Percentiles rank a stretch among this genome's conserved stretches.
Evolutionary conservation across 2,797 vertebrate genomes (phyloP).

Genomic region (Moxostoma hubbsi): DNA sequence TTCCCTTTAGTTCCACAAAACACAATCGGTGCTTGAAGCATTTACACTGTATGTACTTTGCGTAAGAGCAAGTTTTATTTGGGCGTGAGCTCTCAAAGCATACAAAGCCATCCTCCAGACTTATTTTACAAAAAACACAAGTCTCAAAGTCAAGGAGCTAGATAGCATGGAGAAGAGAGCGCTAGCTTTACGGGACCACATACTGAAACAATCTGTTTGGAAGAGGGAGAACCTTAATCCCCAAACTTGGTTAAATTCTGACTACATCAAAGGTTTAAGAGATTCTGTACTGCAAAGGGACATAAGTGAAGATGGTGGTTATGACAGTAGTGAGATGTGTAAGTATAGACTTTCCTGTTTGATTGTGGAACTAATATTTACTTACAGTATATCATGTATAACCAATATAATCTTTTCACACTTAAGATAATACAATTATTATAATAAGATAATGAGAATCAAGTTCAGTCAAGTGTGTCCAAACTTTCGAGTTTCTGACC

Average conservation of each 20-base stretch:
- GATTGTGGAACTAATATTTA: background rate
- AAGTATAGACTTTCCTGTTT: conserved; percentile 63
- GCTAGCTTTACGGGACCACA: conserved; percentile 58
- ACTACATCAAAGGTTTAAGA: conserved; percentile 65
- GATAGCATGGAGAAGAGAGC: conserved; percentile 68
- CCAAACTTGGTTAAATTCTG: conserved; percentile 68
- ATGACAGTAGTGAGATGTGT: conserved; percentile 79
- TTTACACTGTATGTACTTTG: conserved; percentile 19
- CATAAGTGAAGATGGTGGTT: conserved; percentile 66
- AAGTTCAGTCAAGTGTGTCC: background rate
- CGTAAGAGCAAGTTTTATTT: conserved; percentile 23
- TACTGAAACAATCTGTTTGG: conserved; percentile 61
- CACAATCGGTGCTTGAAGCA: conserved; percentile 16
- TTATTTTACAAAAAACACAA: conserved; percentile 11
- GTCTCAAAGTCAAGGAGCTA: conserved; percentile 16
- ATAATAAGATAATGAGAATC: no score
- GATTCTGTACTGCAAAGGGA: conserved; percentile 70
- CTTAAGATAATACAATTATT: no score
- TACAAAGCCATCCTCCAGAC: conserved; percentile 65
- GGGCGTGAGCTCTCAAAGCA: conserved; percentile 72
- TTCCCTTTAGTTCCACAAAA: background rate
- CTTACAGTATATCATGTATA: no score
- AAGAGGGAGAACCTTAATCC: conserved; percentile 72
- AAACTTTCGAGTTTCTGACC: no score
- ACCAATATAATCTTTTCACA: background rate